phyloP scores from a whole-genome alignment of 64 coral and sea anemone genomes.

The Cladopsammia gracilis region DNA sequence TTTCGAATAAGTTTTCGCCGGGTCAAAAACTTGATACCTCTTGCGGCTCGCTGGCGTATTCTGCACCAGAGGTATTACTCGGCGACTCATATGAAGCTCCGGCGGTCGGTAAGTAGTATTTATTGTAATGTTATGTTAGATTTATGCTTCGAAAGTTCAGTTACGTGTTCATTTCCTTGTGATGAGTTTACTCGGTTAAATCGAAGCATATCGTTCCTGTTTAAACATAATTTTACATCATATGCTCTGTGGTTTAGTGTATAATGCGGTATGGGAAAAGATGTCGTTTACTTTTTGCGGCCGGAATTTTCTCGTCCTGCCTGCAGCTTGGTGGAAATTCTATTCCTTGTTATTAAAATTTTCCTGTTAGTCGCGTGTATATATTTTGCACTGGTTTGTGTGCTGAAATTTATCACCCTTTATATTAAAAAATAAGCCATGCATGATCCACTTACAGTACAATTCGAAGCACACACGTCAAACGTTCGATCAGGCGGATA shows the following conservation, averaged over 20 bases:
- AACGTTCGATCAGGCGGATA: neutral
- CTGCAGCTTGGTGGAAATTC: too few species aligned
- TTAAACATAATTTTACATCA: neutral
- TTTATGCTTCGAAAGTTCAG: neutral
- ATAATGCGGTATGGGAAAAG: too few species aligned
- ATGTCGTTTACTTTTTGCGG: too few species aligned
- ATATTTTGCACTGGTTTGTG: too few species aligned
- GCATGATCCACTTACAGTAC: neutral
- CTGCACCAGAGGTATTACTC: slow-evolving; percentile 96
- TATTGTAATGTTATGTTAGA: neutral
- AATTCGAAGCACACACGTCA: neutral
- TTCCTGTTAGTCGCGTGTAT: too few species aligned
- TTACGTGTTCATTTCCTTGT: slow-evolving; percentile 3
- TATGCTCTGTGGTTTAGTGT: too few species aligned
- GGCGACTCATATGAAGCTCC: slow-evolving; percentile 98
- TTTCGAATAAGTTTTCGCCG: slow-evolving; percentile 98
- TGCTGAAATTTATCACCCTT: neutral
- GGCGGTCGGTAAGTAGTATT: slow-evolving; percentile 88
- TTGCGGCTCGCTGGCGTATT: slow-evolving; percentile 97
- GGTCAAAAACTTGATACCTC: slow-evolving; percentile 95
- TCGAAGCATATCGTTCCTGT: neutral
- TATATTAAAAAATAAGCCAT: neutral
- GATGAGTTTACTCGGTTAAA: neutral
- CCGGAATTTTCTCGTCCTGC: too few species aligned
- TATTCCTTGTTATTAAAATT: too few species aligned